Percentiles rank a stretch among this genome's conserved stretches.
These are phyloP conservation scores for Drosophila histrio DNA, from an alignment of 2,888 invertebrate genomes.

Conservation along the genomic window DNA sequence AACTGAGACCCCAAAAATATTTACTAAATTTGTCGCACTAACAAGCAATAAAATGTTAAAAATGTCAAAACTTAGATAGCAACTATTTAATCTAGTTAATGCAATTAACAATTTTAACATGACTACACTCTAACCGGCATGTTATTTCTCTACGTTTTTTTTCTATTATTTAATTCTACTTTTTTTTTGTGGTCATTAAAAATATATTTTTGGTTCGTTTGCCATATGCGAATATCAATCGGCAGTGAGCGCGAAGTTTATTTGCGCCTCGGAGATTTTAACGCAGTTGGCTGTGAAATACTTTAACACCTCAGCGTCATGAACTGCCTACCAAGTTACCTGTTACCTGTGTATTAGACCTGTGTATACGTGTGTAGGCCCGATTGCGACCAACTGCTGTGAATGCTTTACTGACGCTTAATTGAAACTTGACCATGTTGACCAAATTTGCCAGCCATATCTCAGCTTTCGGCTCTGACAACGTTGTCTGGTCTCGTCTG, in stretches of 20 bases:
- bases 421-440: constrained; percentile 80
- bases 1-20: constrained; percentile 63
- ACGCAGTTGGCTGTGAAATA: constrained; percentile 77
- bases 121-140: constrained; percentile 76
- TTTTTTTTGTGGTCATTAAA: constrained; percentile 44
- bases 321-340: constrained; percentile 53
- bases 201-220: constrained; percentile 32
- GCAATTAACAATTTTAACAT: constrained; percentile 82
- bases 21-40: constrained; percentile 81
- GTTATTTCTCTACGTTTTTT: constrained; percentile 27
- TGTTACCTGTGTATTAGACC: constrained; percentile 16
- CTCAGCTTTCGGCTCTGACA: constrained; percentile 19
- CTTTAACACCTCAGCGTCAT: constrained; percentile 79
- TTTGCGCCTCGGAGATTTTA: constrained; percentile 50
- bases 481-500: constrained; percentile 19
- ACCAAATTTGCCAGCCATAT: constrained; percentile 68
- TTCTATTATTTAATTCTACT: constrained; percentile 5
- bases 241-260: constrained; percentile 42
- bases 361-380: constrained; percentile 8
- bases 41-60: constrained; percentile 82
- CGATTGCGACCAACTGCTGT: constrained; percentile 59
- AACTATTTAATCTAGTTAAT: constrained; percentile 83
- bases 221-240: constrained; percentile 44
- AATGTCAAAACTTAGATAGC: constrained; percentile 70
- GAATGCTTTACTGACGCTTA: constrained; percentile 52